These are phyloP conservation scores for Condylura cristata DNA, from an alignment of 2,113 vertebrate genomes.

Conservation along the genomic window DNA sequence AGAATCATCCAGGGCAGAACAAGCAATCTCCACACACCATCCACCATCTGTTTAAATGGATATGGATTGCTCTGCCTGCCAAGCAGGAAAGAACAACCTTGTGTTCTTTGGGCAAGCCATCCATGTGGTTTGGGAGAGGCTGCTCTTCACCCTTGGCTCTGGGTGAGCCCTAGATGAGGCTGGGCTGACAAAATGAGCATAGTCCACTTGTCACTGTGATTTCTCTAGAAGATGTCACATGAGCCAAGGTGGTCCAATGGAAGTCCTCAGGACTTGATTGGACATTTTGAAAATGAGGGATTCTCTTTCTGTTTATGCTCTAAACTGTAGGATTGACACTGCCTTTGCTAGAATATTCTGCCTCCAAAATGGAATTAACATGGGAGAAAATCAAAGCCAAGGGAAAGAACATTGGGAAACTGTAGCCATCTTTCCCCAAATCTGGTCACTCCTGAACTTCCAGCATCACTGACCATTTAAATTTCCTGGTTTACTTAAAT, in stretches of 20 bases:
- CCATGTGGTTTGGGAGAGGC: not conserved
- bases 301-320: not conserved
- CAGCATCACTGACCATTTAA: not conserved
- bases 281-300: not conserved
- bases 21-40: not conserved
- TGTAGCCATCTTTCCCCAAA: not conserved
- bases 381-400: not conserved
- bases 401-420: not conserved
- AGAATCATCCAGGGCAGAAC: not conserved
- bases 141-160: not conserved
- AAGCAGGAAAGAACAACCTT: not conserved
- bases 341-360: constrained; percentile 9
- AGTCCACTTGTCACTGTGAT: not conserved
- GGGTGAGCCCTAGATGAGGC: not conserved
- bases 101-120: not conserved
- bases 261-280: not conserved
- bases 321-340: not conserved
- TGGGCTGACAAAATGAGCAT: not conserved
- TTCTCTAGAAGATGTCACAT: not conserved
- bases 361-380: not conserved
- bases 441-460: not conserved
- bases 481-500: not conserved
- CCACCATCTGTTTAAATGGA: not conserved
- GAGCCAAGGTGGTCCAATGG: not conserved
- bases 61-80: not conserved